Evolutionary conservation across 2,888 invertebrate genomes (phyloP).

Genomic region (Acanthosepion lycidas): DNA sequence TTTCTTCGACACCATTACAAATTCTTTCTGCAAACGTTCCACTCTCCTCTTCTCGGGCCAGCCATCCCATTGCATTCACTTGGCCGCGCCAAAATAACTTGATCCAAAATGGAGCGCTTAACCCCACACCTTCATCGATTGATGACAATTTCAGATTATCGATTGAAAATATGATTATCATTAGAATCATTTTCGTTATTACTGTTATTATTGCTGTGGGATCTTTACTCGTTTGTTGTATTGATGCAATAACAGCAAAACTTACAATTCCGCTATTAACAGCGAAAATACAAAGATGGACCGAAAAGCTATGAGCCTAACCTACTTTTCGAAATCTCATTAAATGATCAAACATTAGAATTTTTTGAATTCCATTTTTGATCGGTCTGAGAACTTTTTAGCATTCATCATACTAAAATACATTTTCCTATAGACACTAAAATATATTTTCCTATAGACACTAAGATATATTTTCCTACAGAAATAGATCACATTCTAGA

Average conservation of each 20-base stretch:
- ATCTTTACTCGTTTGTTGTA: not conserved
- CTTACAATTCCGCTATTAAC: no score
- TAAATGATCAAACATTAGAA: no score
- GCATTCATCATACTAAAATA: no score
- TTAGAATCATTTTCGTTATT: not conserved
- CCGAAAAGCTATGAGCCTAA: no score
- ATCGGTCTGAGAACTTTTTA: no score
- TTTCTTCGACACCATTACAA: slow-evolving; percentile 33
- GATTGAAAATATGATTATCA: not conserved
- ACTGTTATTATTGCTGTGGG: not conserved
- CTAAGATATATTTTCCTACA: no score
- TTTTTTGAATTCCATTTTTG: no score
- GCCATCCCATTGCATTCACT: not conserved
- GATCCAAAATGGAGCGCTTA: slow-evolving; percentile 20
- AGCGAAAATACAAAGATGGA: no score
- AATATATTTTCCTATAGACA: no score
- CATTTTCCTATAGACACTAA: no score
- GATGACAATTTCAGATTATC: slow-evolving; percentile 4
- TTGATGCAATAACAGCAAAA: not conserved
- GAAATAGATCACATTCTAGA: no score
- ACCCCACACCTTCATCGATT: not conserved
- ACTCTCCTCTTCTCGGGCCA: not conserved
- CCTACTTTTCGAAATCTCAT: no score
- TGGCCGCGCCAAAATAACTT: not conserved
- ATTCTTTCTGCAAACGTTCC: not conserved